These are phyloP conservation scores for Hypercompe scribonia DNA, from an alignment of 2,888 invertebrate species.

Conservation along the genomic window DNA sequence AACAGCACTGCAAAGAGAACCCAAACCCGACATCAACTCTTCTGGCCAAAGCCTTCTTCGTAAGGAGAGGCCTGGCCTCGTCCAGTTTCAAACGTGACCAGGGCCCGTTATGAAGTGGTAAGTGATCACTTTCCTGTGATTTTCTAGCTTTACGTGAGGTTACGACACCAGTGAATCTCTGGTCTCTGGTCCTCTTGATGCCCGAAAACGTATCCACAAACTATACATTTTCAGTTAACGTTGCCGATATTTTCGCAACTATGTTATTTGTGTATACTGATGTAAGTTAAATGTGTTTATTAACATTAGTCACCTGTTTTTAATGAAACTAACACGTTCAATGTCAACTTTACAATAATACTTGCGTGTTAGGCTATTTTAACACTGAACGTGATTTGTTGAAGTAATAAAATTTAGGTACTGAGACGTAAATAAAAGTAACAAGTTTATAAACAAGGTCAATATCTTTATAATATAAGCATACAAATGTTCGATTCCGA, in stretches of 20 bases:
- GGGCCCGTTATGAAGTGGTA: too few species aligned
- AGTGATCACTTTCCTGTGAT: neutral
- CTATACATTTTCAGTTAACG: too few species aligned
- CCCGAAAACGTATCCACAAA: neutral
- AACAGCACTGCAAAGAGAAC: too few species aligned
- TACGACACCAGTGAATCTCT: too few species aligned
- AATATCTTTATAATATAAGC: neutral
- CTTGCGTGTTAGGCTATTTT: constrained; percentile 1
- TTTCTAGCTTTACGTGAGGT: neutral
- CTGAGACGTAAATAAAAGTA: neutral
- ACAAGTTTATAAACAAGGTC: neutral
- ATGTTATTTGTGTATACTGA: neutral
- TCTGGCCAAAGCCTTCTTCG: too few species aligned
- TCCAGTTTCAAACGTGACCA: neutral
- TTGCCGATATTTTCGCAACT: neutral
- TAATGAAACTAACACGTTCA: constrained; percentile 10
- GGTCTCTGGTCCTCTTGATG: neutral
- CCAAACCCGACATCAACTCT: too few species aligned
- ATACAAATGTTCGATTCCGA: neutral
- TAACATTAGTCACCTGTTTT: neutral
- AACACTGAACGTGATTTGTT: neutral
- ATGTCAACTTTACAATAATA: constrained; percentile 4
- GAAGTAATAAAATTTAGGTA: constrained; percentile 2
- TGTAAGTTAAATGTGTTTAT: neutral
- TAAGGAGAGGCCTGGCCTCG: too few species aligned